phyloP scores from a whole-genome alignment of 2,888 invertebrate species.

The Bimastos eiseni region DNA sequence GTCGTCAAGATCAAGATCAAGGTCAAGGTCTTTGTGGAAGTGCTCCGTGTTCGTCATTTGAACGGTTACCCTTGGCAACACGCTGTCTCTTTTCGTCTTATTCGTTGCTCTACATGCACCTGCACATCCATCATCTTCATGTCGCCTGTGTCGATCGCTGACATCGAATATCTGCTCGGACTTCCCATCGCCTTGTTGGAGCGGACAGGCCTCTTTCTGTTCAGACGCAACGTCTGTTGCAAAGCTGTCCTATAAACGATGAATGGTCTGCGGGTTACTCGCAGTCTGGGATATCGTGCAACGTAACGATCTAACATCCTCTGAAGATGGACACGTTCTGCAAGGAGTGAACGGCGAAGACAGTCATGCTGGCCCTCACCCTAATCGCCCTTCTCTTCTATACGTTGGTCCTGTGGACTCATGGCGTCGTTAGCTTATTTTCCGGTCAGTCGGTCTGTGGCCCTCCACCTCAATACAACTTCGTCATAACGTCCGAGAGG shows the following conservation, averaged over 20 bases:
- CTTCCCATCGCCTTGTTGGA: slow-evolving; percentile 32
- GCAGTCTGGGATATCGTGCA: slow-evolving; percentile 41
- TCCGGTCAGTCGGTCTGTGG: slow-evolving; percentile 27
- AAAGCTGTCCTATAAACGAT: slow-evolving; percentile 1
- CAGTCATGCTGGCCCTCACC: slow-evolving; percentile 25
- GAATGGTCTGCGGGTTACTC: slow-evolving; percentile 36
- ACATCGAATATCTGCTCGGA: slow-evolving; percentile 34
- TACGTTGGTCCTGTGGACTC: slow-evolving; percentile 32
- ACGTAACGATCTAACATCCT: slow-evolving; percentile 39
- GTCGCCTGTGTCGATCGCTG: slow-evolving; percentile 28
- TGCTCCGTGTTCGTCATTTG: no score
- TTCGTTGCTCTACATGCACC: neutral
- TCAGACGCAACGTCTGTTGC: slow-evolving; percentile 20
- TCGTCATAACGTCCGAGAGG: slow-evolving; percentile 31
- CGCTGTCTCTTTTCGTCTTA: neutral
- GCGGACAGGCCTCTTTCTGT: neutral
- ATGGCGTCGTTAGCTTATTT: slow-evolving; percentile 31
- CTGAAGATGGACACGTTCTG: slow-evolving; percentile 37
- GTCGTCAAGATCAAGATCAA: no score
- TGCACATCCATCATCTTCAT: slow-evolving; percentile 35
- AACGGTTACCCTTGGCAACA: slow-evolving; percentile 23
- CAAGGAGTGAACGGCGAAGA: slow-evolving; percentile 31
- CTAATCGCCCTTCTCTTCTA: slow-evolving; percentile 34
- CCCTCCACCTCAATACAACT: slow-evolving; percentile 25
- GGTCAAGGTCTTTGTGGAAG: no score